phyloP scores from a whole-genome alignment of 2,888 invertebrate species.

The Campoplex nolae region DNA sequence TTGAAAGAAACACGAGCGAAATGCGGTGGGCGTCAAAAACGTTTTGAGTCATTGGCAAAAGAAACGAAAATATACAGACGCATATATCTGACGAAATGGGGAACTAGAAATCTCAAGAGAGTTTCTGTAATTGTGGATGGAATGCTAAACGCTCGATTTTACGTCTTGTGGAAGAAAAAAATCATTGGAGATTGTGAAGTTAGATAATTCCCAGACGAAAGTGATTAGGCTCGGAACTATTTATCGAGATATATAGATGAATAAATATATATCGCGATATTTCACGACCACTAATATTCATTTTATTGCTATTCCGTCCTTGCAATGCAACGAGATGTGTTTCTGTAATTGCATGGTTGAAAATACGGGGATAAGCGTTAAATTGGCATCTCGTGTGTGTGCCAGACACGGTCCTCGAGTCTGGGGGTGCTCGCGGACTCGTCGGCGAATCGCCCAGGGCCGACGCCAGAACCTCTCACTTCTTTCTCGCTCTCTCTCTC shows the following conservation, averaged over 20 bases:
- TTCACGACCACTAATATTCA: slow-evolving; percentile 38
- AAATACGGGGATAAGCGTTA: slow-evolving; percentile 52
- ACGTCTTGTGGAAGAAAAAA: slow-evolving; percentile 3
- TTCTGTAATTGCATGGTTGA: slow-evolving; percentile 62
- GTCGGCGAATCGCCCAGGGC: slow-evolving; percentile 52
- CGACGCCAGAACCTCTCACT: slow-evolving; percentile 7
- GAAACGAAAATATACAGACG: slow-evolving; percentile 30
- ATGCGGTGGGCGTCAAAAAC: slow-evolving; percentile 34
- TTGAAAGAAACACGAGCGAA: slow-evolving; percentile 14
- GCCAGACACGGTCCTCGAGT: slow-evolving; percentile 22
- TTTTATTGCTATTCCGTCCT: slow-evolving; percentile 50
- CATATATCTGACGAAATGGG: not conserved
- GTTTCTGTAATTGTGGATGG: slow-evolving; percentile 58
- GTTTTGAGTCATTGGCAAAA: slow-evolving; percentile 44
- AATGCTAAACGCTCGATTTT: slow-evolving; percentile 11
- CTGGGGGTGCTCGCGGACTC: slow-evolving; percentile 24
- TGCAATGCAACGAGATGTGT: slow-evolving; percentile 29
- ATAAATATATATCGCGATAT: slow-evolving; percentile 16
- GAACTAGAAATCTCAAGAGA: slow-evolving; percentile 1
- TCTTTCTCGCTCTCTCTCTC: slow-evolving; percentile 29
- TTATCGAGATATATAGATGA: slow-evolving; percentile 4
- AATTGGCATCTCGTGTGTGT: slow-evolving; percentile 46
- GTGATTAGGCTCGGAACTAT: slow-evolving; percentile 28
- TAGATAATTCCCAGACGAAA: slow-evolving; percentile 43
- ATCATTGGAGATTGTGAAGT: slow-evolving; percentile 7